phyloP scores from a whole-genome alignment of 2,888 invertebrate species.

The Mactromeris polynyma region DNA sequence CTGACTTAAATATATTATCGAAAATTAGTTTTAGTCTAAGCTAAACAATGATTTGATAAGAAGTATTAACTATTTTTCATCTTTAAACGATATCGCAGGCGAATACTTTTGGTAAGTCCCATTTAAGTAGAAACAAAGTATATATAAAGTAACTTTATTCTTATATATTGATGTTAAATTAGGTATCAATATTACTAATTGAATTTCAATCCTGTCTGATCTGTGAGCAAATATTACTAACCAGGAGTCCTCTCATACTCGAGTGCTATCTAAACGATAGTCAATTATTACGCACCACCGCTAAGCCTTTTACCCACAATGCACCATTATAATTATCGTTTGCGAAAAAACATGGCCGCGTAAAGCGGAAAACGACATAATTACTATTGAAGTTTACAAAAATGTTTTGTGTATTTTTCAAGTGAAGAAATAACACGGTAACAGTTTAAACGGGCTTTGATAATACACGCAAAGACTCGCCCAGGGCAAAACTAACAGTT shows the following conservation, averaged over 20 bases:
- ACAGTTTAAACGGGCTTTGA: slow-evolving; percentile 29
- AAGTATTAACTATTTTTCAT: neutral
- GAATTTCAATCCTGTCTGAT: slow-evolving; percentile 27
- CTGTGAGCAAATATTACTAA: slow-evolving; percentile 22
- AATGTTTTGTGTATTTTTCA: slow-evolving; percentile 53
- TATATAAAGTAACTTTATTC: neutral
- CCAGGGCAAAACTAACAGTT: slow-evolving; percentile 52
- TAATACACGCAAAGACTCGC: slow-evolving; percentile 29
- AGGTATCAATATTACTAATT: slow-evolving; percentile 25
- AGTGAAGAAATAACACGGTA: slow-evolving; percentile 39
- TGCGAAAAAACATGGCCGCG: slow-evolving; percentile 17
- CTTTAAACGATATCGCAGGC: neutral
- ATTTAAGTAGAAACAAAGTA: slow-evolving; percentile 16
- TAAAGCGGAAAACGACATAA: slow-evolving; percentile 56
- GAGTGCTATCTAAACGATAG: slow-evolving; percentile 36
- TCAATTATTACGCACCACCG: slow-evolving; percentile 45
- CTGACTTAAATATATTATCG: neutral
- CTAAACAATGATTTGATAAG: neutral
- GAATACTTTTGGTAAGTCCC: neutral
- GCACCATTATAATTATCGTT: slow-evolving; percentile 36
- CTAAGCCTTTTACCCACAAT: slow-evolving; percentile 54
- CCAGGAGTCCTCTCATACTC: slow-evolving; percentile 4
- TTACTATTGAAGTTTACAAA: slow-evolving; percentile 39
- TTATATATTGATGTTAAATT: slow-evolving; percentile 11
- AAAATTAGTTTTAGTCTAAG: neutral